Evolutionary conservation across 2,113 vertebrate genomes (phyloP).

Genomic region (Naja naja): DNA sequence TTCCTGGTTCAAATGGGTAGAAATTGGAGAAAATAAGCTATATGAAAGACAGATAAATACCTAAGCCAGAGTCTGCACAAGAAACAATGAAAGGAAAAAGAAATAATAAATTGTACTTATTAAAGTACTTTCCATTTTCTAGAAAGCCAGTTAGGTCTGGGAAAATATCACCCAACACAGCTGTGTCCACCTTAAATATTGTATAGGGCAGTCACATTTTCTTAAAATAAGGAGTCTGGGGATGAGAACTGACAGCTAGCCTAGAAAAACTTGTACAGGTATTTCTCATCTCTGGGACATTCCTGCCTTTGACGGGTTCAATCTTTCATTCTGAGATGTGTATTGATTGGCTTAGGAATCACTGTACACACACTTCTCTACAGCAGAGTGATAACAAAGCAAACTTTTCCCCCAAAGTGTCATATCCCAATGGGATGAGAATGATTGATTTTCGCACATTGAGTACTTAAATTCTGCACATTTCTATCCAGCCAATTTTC

Average conservation of each 20-base stretch:
- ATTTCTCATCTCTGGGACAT: constrained; percentile 50
- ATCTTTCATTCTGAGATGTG: constrained; percentile 60
- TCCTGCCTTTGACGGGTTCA: constrained; percentile 53
- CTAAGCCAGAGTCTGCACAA: not conserved
- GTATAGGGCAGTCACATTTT: accelerated
- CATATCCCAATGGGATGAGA: constrained; percentile 51
- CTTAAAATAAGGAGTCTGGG: constrained; percentile 17
- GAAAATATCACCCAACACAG: not conserved
- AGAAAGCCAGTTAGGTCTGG: not conserved
- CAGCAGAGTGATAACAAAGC: constrained; percentile 54
- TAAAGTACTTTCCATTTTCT: not conserved
- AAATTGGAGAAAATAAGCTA: not conserved
- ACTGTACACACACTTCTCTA: constrained; percentile 6
- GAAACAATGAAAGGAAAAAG: not conserved
- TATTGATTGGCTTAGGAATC: constrained; percentile 66
- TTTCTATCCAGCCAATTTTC: constrained; percentile 73
- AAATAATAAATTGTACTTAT: not conserved
- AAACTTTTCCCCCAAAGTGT: constrained; percentile 55
- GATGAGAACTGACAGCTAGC: constrained; percentile 26
- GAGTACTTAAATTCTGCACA: constrained; percentile 61
- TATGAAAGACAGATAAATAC: not conserved
- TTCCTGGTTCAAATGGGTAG: not conserved
- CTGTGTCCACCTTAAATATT: not conserved
- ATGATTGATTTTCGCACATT: constrained; percentile 66
- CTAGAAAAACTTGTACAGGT: constrained; percentile 32